Percentiles rank a stretch among this genome's conserved stretches.
Conservation (phyloP, 2,797 vertebrate species). For the Sebastes baramenuke region DNA sequence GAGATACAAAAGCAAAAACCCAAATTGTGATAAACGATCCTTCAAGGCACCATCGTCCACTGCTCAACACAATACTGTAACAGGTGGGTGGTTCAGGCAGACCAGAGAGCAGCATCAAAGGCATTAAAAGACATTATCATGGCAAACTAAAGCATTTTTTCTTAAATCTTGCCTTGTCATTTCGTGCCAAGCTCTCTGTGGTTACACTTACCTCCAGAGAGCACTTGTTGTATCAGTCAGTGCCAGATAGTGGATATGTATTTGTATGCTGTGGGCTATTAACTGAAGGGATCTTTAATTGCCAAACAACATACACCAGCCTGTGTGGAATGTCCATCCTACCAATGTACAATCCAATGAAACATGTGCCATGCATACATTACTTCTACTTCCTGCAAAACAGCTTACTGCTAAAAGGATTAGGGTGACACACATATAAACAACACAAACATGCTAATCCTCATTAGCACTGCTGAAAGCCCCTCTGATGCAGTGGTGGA, state of each 20-base stretch:
- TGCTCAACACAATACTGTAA: background rate
- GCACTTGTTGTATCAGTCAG: constrained; percentile 1
- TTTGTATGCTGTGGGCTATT: constrained; percentile 13
- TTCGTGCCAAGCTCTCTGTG: background rate
- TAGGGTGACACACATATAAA: constrained; percentile 84
- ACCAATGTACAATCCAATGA: constrained; percentile 40
- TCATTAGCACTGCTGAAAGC: constrained; percentile 82
- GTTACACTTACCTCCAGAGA: background rate
- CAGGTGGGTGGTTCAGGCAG: background rate
- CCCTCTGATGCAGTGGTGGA: constrained; percentile 68
- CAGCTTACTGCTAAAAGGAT: constrained; percentile 84
- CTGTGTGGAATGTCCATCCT: constrained; percentile 45
- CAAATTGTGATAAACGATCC: background rate
- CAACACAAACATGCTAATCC: constrained; percentile 86
- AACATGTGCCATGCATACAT: constrained; percentile 74
- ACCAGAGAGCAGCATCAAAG: background rate
- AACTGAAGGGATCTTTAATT: constrained; percentile 33
- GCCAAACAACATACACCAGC: constrained; percentile 42
- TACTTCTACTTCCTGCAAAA: constrained; percentile 76
- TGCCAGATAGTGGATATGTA: background rate
- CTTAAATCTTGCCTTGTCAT: background rate
- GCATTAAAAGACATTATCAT: background rate
- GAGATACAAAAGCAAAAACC: background rate
- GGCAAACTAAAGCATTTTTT: background rate
- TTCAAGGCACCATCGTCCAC: background rate